These are phyloP conservation scores for Apodemia duryi DNA, from an alignment of 2,888 invertebrate species.

Conservation along the genomic window DNA sequence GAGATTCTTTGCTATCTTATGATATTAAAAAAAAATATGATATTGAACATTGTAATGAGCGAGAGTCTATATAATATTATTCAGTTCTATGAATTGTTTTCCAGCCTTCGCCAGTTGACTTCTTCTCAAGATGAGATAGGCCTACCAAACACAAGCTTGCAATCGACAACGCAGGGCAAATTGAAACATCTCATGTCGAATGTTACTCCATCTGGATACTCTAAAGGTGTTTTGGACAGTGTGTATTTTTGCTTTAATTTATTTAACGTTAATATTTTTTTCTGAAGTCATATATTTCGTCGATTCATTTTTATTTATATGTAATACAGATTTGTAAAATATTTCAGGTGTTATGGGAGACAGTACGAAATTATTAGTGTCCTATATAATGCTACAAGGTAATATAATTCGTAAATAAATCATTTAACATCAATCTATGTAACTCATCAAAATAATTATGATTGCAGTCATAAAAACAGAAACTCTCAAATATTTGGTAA, in stretches of 20 bases:
- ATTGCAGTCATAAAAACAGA: conserved; percentile 50
- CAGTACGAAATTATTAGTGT: conserved; percentile 45
- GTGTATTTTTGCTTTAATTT: conserved; percentile 22
- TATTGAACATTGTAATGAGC: too few species aligned
- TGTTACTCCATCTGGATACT: conserved; percentile 40
- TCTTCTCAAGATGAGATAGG: conserved; percentile 48
- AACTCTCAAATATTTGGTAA: conserved; percentile 47
- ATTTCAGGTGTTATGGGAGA: conserved; percentile 53
- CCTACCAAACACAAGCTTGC: conserved; percentile 38
- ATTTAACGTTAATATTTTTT: too few species aligned
- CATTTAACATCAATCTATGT: too few species aligned
- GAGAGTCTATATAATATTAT: too few species aligned
- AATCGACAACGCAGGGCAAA: conserved; percentile 38
- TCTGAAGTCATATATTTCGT: too few species aligned
- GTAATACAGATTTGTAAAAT: neutral
- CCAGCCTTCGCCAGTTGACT: conserved; percentile 52
- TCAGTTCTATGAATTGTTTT: conserved; percentile 1
- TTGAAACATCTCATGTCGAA: conserved; percentile 47
- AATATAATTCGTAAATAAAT: conserved; percentile 18
- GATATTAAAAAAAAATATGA: too few species aligned
- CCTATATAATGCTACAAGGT: conserved; percentile 55
- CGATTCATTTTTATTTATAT: too few species aligned
- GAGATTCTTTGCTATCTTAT: too few species aligned
- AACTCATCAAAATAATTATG: neutral
- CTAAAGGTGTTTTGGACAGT: conserved; percentile 41